A percentile compares a stretch with the other conserved stretches of the same genome.
phyloP scores from a whole-genome alignment of 2,888 invertebrate genomes.

The Lydus trimaculatus region DNA sequence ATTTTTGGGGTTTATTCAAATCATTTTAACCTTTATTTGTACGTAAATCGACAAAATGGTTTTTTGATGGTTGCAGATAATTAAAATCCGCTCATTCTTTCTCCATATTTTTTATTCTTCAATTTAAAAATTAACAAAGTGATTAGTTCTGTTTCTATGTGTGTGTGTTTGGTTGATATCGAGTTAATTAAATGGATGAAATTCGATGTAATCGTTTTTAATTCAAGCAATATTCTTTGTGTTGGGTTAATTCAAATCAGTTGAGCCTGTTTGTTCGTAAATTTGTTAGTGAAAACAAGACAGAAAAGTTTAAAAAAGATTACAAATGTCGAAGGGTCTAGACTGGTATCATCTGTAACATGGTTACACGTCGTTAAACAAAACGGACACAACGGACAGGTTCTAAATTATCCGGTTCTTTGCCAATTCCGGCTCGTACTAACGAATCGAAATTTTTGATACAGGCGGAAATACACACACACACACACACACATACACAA shows the following conservation, averaged over 20 bases:
- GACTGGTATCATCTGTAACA: slow-evolving; percentile 11
- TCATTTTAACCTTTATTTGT: neutral
- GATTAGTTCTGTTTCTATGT: too few species aligned
- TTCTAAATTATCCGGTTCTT: slow-evolving; percentile 4
- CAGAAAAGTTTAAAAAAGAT: neutral
- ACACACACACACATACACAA: too few species aligned
- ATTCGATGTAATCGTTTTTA: neutral
- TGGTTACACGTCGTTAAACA: slow-evolving; percentile 10
- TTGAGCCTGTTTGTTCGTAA: neutral
- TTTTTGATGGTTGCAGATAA: neutral
- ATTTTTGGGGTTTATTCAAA: neutral
- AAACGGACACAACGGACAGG: slow-evolving; percentile 9
- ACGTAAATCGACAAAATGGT: neutral
- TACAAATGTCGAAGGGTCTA: slow-evolving; percentile 6
- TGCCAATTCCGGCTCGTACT: neutral
- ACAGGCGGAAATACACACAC: too few species aligned
- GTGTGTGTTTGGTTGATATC: too few species aligned
- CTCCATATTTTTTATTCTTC: neutral
- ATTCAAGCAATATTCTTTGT: neutral
- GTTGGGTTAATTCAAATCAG: neutral
- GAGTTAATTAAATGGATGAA: neutral
- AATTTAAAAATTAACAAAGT: slow-evolving; percentile 32
- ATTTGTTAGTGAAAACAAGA: neutral
- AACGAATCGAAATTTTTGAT: neutral
- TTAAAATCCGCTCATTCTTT: neutral